Base-by-base conservation (phyloP, 2,797 vertebrate species). In the Triplophysa bombifrons region DNA sequence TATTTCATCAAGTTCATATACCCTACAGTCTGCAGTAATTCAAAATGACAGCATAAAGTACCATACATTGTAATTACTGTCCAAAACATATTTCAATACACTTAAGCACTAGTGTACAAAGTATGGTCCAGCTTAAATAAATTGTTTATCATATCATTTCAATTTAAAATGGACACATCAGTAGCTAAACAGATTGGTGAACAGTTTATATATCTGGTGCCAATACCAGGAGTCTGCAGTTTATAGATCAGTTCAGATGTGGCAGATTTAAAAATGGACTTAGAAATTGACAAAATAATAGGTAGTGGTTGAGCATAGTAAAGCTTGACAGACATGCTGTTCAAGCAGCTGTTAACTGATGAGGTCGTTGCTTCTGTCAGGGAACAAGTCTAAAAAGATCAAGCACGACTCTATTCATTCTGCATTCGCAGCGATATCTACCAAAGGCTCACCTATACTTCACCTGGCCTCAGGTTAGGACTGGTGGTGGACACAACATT, bases 361-460 rank as follows among this genome's bases (percentile, higher is more conserved):
- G 75, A 48, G 83, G 64, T 74, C 38, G 60, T 80, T 61, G 65
- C 82, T 81, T 81, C 85, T 83, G 80, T 72, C 60, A 50, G 8
- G 50, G 1, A 50, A 77, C 67, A 76, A 17, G 77, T 84, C 83
- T 83, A 84, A 50, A 69, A 81, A 82, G 82, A 87, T 90, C 82
- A 88, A 86, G 78, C 85, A 74, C 72, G 83, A 82, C 71, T 85
- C 84, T 90, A 88, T 85, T 89, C 86, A 84, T 74, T 85, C 69
- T 87, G 83, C 73, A 87, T 82, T 78, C 76, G 68, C 84, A 84
- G 83, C 85, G 82, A 74, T 81, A 38, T 78, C 56, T 41, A 25
- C 76, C 56, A 70, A 25, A 78, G 56, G 67, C 67, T 25, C 30
- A 72, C 38, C 22, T 55, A 63, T 63, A 70, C 55, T 63, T 2